These are phyloP conservation scores for Meiosimyza decipiens DNA, from an alignment of 2,888 invertebrate species.

Conservation along the genomic window DNA sequence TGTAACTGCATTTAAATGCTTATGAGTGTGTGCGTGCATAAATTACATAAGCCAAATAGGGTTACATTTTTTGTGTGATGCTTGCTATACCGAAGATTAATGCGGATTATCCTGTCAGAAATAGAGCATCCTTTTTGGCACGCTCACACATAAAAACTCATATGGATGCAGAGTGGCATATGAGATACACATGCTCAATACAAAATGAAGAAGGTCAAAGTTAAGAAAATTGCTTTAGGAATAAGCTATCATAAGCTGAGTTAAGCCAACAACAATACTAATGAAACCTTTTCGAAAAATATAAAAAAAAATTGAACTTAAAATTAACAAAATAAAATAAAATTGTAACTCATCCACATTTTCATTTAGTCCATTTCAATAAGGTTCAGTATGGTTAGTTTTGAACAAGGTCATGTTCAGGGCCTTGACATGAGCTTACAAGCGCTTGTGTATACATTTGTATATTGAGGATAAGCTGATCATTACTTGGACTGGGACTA, in stretches of 20 bases:
- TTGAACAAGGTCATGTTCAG: too few species aligned
- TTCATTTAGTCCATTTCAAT: too few species aligned
- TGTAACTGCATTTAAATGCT: too few species aligned
- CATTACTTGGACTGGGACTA: too few species aligned
- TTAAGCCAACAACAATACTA: conserved; percentile 3
- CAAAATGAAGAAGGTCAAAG: not conserved
- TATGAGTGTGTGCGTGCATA: too few species aligned
- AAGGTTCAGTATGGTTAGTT: too few species aligned
- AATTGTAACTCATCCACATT: not conserved
- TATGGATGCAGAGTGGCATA: not conserved
- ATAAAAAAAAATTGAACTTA: not conserved
- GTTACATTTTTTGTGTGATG: too few species aligned
- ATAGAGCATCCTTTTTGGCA: conserved; percentile 10
- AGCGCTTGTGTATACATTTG: too few species aligned
- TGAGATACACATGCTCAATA: too few species aligned
- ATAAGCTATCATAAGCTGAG: not conserved
- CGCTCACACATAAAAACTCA: conserved; percentile 7
- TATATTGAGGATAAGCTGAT: too few species aligned
- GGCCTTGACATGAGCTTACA: not conserved
- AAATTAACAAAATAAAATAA: not conserved
- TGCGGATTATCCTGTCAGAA: conserved; percentile 9
- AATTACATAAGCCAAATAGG: too few species aligned
- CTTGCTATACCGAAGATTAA: conserved; percentile 7
- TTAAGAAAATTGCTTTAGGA: not conserved
- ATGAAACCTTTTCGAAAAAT: not conserved